These are phyloP conservation scores for Aphidius colemani DNA, from an alignment of 2,888 invertebrate species.

Conservation along the genomic window DNA sequence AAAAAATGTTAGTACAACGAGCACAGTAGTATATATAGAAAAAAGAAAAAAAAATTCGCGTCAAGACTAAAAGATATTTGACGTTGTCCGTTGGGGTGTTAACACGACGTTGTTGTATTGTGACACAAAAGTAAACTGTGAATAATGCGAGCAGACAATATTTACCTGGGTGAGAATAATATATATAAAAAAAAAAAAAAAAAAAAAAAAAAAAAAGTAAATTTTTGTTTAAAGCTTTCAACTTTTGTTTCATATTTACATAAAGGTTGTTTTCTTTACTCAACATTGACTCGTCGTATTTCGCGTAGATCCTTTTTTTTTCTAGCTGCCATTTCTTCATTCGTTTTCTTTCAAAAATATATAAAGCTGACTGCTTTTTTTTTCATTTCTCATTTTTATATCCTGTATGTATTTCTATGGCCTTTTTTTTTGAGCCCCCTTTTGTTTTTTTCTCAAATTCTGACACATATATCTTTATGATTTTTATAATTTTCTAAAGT, in stretches of 20 bases:
- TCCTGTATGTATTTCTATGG: constrained; percentile 1
- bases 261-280: constrained; percentile 38
- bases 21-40: constrained; percentile 1
- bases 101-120: constrained; percentile 28
- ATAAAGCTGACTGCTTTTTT: constrained; percentile 21
- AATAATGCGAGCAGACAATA: constrained; percentile 38
- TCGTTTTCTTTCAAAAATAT: constrained; percentile 29
- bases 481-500: too few species aligned
- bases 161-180: constrained; percentile 28
- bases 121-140: constrained; percentile 39
- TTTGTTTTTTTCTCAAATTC: background rate
- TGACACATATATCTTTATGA: too few species aligned
- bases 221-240: constrained; percentile 42
- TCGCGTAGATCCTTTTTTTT: constrained; percentile 11
- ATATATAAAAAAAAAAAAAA: too few species aligned
- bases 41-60: constrained; percentile 21
- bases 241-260: constrained; percentile 41
- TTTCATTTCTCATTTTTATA: constrained; percentile 17
- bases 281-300: constrained; percentile 15
- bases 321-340: constrained; percentile 25
- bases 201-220: constrained; percentile 17
- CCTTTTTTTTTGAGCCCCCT: background rate
- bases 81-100: constrained; percentile 25
- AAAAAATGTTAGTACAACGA: too few species aligned
- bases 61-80: constrained; percentile 16